A percentile compares a stretch with the other conserved stretches of the same genome.
These are phyloP conservation scores for Symphodus melops DNA, from an alignment of 2,113 vertebrate genomes.

Conservation along the genomic window DNA sequence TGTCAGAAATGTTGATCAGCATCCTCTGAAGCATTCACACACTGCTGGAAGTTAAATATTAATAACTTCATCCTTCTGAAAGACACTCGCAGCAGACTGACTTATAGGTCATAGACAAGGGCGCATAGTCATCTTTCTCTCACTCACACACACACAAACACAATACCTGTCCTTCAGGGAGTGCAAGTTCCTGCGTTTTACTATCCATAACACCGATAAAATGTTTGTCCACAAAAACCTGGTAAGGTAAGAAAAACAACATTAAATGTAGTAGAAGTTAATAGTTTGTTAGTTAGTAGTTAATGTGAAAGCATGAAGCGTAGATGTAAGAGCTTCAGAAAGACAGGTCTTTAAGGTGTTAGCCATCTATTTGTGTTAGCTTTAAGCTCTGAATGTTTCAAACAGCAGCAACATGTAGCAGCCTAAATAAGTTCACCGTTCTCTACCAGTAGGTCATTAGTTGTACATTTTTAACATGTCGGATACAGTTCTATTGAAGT, in stretches of 20 bases:
- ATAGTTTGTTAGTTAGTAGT: too few species aligned
- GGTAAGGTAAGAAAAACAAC: background rate
- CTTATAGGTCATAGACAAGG: slow-evolving; percentile 4
- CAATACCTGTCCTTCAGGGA: slow-evolving; percentile 86
- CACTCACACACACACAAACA: slow-evolving; percentile 7
- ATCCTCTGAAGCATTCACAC: slow-evolving; percentile 33
- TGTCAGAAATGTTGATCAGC: slow-evolving; percentile 40
- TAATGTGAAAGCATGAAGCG: too few species aligned
- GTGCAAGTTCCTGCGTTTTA: slow-evolving; percentile 72
- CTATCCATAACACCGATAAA: slow-evolving; percentile 89
- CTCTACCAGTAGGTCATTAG: slow-evolving; percentile 28
- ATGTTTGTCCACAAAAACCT: slow-evolving; percentile 89
- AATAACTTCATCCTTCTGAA: slow-evolving; percentile 40
- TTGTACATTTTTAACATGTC: slow-evolving; percentile 39
- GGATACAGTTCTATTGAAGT: background rate
- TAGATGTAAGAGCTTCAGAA: background rate
- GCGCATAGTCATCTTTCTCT: too few species aligned
- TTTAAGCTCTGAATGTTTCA: background rate
- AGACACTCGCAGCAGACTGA: slow-evolving; percentile 12
- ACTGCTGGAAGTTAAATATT: slow-evolving; percentile 48
- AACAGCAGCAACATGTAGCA: slow-evolving; percentile 10
- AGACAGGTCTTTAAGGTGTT: too few species aligned
- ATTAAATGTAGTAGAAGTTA: too few species aligned
- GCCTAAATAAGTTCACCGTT: slow-evolving; percentile 19
- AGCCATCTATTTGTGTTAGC: background rate